Conservation (phyloP, 2,113 vertebrate genomes). For the Hyperoodon ampullatus region DNA sequence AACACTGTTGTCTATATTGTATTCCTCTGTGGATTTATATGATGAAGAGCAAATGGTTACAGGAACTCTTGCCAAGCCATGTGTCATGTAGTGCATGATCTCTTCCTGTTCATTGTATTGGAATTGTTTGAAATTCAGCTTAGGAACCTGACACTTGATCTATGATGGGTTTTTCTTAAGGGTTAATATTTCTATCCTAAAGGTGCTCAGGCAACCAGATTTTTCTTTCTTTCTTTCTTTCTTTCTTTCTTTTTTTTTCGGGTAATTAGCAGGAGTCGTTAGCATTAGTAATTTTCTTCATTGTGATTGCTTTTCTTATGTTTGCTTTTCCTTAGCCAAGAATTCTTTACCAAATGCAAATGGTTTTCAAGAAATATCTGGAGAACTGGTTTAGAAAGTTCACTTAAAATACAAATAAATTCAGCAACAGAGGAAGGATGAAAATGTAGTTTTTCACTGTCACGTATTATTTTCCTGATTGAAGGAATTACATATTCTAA, state of each 20-base stretch:
- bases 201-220: neutral
- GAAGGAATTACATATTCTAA: constrained; percentile 51
- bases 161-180: constrained; percentile 34
- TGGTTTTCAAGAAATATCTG: neutral
- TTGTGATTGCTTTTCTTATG: neutral
- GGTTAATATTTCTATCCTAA: neutral
- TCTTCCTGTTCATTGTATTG: constrained; percentile 29
- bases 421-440: neutral
- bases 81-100: neutral
- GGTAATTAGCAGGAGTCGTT: constrained; percentile 25
- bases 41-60: neutral
- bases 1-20: neutral
- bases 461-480: neutral
- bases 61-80: neutral
- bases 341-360: constrained; percentile 30
- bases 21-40: neutral
- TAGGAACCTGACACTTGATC: constrained; percentile 41
- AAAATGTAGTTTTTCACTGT: constrained; percentile 1
- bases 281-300: neutral
- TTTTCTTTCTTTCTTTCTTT: neutral
- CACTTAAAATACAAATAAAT: constrained; percentile 40
- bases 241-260: neutral
- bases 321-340: constrained; percentile 7
- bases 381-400: constrained; percentile 33
- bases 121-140: constrained; percentile 38